Conservation (phyloP, 2,113 vertebrate genomes). For the Mustelus asterias region DNA sequence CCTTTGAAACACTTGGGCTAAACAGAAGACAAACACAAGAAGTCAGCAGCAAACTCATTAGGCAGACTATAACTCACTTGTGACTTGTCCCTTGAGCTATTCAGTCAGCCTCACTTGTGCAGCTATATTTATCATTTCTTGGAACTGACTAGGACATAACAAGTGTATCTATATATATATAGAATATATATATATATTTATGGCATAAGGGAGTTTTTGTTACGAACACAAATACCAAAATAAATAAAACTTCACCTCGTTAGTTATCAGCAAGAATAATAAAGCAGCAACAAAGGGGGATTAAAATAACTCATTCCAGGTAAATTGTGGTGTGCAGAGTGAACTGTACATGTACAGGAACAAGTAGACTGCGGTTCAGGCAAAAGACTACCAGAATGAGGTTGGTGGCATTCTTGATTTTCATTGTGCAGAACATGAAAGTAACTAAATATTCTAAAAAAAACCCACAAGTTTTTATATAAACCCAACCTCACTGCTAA, state of each 20-base stretch:
- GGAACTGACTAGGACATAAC: neutral
- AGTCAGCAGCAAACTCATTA: neutral
- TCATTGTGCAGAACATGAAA: slow-evolving; percentile 34
- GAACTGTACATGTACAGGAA: neutral
- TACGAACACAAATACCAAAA: neutral
- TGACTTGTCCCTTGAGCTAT: neutral
- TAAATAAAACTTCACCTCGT: neutral
- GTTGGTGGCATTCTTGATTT: neutral
- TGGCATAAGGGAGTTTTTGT: neutral
- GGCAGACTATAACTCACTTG: neutral
- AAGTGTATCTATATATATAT: too few relatives aligned
- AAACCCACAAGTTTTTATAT: slow-evolving; percentile 33
- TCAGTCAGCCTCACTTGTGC: neutral
- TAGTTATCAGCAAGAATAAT: neutral
- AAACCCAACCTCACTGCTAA: slow-evolving; percentile 31
- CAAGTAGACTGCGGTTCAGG: neutral
- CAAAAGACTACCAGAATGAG: neutral
- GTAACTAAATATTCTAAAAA: neutral
- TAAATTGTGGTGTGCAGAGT: neutral
- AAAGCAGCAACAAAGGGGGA: slow-evolving; percentile 1
- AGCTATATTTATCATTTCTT: neutral
- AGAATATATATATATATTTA: too few relatives aligned
- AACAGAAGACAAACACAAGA: neutral
- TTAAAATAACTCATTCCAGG: neutral
- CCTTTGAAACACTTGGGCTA: neutral